Percentiles rank a stretch among this genome's conserved stretches.
These are phyloP conservation scores for Vesta saturnalis DNA, from an alignment of 2,888 invertebrate species.

Conservation along the genomic window DNA sequence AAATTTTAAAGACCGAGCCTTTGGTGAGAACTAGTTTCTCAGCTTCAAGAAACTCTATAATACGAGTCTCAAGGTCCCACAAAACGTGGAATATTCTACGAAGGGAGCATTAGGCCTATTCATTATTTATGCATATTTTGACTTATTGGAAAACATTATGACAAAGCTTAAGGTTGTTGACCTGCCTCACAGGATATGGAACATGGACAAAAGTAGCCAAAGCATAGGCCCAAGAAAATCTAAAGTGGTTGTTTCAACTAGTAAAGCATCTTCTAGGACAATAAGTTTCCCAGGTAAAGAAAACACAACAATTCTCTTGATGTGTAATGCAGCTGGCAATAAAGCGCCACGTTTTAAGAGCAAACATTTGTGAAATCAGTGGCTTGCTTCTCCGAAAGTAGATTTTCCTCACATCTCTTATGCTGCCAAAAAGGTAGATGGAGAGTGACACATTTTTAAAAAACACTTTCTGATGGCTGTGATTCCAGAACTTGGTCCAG, in stretches of 20 bases:
- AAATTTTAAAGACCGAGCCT: too few species aligned
- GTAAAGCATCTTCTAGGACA: neutral
- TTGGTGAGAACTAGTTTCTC: neutral
- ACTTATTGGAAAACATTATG: neutral
- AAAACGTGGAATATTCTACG: constrained; percentile 31
- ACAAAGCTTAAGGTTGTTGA: neutral
- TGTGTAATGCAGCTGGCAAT: neutral
- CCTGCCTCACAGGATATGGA: neutral
- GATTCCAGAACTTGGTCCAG: too few species aligned
- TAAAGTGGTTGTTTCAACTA: neutral
- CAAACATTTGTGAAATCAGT: neutral
- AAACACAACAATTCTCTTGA: neutral
- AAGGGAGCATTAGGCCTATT: neutral
- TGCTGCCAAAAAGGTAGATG: neutral
- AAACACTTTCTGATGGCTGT: neutral
- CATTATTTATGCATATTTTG: constrained; percentile 26
- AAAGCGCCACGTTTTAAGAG: neutral
- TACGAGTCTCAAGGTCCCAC: constrained; percentile 40
- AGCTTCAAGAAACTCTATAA: neutral
- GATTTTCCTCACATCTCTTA: neutral
- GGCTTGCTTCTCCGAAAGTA: neutral
- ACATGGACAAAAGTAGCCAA: neutral
- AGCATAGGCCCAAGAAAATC: neutral
- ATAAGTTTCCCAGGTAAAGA: neutral
- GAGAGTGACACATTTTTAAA: neutral